Evolutionary conservation across 1,140 invertebrate species (phyloP).

Genomic region (Megathymus violae): DNA sequence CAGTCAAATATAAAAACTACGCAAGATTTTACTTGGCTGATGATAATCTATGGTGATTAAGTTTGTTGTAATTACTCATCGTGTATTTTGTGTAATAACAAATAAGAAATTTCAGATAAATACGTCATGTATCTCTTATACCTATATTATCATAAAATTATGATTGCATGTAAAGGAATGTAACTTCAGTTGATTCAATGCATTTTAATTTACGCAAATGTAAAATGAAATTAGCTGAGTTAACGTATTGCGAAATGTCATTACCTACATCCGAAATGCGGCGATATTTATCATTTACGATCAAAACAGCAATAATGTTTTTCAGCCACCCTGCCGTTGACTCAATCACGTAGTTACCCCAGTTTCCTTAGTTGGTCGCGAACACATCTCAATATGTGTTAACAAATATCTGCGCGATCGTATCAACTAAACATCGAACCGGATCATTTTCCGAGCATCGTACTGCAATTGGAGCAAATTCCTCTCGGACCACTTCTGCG

Average conservation of each 20-base stretch:
- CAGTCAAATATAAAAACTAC: too few relatives aligned
- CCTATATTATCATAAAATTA: too few relatives aligned
- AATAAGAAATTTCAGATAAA: too few relatives aligned
- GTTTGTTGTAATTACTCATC: too few relatives aligned
- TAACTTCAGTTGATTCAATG: neutral
- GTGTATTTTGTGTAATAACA: too few relatives aligned
- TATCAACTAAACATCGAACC: slow-evolving; percentile 22
- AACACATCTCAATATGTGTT: slow-evolving; percentile 34
- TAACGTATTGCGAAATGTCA: slow-evolving; percentile 26
- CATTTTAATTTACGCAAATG: slow-evolving; percentile 27
- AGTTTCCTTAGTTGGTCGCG: slow-evolving; percentile 27
- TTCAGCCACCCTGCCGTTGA: slow-evolving; percentile 2
- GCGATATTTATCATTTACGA: slow-evolving; percentile 33
- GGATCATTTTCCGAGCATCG: slow-evolving; percentile 49
- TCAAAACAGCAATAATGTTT: slow-evolving; percentile 25
- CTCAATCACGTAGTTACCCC: slow-evolving; percentile 27
- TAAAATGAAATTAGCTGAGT: slow-evolving; percentile 12
- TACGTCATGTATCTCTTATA: too few relatives aligned
- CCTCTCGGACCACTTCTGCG: slow-evolving; percentile 46
- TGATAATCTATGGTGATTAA: too few relatives aligned
- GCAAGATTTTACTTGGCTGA: too few relatives aligned
- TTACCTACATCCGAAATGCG: slow-evolving; percentile 14
- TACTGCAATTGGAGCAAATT: slow-evolving; percentile 62
- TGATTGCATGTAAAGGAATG: too few relatives aligned
- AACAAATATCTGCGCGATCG: slow-evolving; percentile 19